Evolutionary conservation across 2,797 vertebrate genomes (phyloP).

Genomic region (Synaphobranchus kaupii): DNA sequence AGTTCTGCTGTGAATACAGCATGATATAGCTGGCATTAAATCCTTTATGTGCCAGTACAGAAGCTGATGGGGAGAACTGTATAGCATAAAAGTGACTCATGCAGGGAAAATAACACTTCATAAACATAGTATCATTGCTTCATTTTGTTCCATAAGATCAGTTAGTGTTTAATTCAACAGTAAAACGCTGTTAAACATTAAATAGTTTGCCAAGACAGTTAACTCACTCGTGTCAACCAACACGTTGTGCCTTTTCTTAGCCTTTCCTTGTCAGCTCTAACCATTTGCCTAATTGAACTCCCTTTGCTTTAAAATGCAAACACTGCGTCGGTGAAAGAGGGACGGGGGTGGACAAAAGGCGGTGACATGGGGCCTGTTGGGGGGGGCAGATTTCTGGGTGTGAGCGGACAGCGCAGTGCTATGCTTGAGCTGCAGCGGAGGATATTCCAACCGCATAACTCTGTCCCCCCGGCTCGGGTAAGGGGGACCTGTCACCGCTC

Average conservation of each 20-base stretch:
- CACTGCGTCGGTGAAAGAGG: not conserved
- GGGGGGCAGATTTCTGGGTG: not conserved
- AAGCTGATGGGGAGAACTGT: not conserved
- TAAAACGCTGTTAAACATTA: not conserved
- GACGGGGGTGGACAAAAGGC: slow-evolving; percentile 23
- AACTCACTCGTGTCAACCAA: not conserved
- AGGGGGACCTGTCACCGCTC: not conserved
- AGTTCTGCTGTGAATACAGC: not conserved
- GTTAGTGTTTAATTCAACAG: not conserved
- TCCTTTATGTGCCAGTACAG: not conserved
- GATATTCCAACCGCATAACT: slow-evolving; percentile 24
- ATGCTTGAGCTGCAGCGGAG: slow-evolving; percentile 13
- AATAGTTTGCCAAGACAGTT: not conserved
- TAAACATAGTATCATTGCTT: not conserved
- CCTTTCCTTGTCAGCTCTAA: not conserved
- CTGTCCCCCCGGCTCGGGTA: not conserved
- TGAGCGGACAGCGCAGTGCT: not conserved
- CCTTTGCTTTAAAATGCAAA: slow-evolving; percentile 5
- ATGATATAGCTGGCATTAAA: not conserved
- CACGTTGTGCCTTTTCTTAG: not conserved
- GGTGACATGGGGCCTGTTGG: slow-evolving; percentile 6
- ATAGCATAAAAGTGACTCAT: not conserved
- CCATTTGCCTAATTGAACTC: not conserved
- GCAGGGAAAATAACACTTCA: not conserved
- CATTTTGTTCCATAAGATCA: not conserved